Base-by-base conservation (phyloP, 1,140 invertebrate genomes). In the Samia ricini region DNA sequence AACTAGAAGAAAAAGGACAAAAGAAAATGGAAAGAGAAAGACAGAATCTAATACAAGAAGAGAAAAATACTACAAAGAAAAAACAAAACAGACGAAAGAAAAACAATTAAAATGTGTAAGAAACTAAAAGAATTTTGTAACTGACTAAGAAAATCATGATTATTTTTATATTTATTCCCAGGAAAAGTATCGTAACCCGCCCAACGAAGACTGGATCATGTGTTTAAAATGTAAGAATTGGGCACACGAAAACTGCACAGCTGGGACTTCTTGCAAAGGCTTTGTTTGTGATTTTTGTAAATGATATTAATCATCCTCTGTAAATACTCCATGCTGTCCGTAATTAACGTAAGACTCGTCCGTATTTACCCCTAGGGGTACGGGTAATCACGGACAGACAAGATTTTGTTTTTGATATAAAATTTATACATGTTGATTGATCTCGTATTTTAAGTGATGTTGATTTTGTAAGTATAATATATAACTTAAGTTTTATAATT, bases 311-410 rank as follows among this genome's bases (percentile, higher is more conserved):
- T 63, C 54, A 64, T 70, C n/a, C 49, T 70, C 61, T 63, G 61
- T 66, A 70, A 70, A 70, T 66, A 66, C 67, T 60, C 61, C 68
- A 69, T 63, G 68, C 54, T 66, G 68, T 60, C 58, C 58, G 63
- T 61, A 65, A 54, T 65, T 65, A 65, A 65, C 58, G 57, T 52
- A 65, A 36, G 8, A 24, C 51, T 22, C 7, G 58, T 65, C 63
- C 59, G 63, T 24, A 65, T 65, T 65, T 61, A 65, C 68, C 57
- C 68, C 62, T 23, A 66, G 60, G 4, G 52, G 56, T 65, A 65
- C 15, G 68, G 63, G 68, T 69, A 69, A 69, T 69, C 63, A 65
- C 63, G 60, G 60, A 65, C 60, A 60, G 20, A 49, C 20, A 60
- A 23, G 58, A 21, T 70, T 61, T 70, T 66, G 63, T 63, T 70